These are phyloP conservation scores for Nebria ingens DNA, from an alignment of 1,140 invertebrate genomes.

Conservation along the genomic window DNA sequence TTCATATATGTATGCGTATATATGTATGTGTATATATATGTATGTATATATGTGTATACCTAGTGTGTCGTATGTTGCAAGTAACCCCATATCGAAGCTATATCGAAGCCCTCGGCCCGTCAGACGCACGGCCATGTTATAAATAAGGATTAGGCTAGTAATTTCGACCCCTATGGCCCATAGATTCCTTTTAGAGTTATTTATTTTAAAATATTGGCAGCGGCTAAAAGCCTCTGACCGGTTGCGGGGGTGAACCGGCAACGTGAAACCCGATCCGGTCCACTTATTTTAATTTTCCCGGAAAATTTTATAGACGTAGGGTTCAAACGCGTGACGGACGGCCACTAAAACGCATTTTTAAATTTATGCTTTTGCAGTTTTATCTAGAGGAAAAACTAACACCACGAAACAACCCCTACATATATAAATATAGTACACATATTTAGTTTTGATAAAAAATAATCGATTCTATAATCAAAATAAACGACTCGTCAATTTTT, in stretches of 20 bases:
- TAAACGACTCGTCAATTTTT: too few relatives aligned
- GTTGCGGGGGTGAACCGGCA: conserved; percentile 14
- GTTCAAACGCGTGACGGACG: not conserved
- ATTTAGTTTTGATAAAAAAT: too few relatives aligned
- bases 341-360: not conserved
- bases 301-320: conserved; percentile 16
- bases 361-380: not conserved
- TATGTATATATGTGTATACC: not conserved
- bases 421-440: too few relatives aligned
- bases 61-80: not conserved
- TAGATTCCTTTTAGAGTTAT: conserved; percentile 33
- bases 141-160: conserved; percentile 33
- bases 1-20: too few relatives aligned
- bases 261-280: conserved; percentile 27
- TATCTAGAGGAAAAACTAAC: too few relatives aligned
- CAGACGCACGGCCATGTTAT: conserved; percentile 26
- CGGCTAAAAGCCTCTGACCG: conserved; percentile 21
- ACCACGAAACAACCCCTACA: too few relatives aligned
- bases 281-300: conserved; percentile 34
- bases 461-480: too few relatives aligned
- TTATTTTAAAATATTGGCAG: conserved; percentile 35
- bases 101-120: conserved; percentile 17
- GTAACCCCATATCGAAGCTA: too few relatives aligned
- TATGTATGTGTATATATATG: not conserved
- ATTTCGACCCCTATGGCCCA: conserved; percentile 27